Evolutionary conservation across 2,797 vertebrate genomes (phyloP), one percentile per base, ranked within the genome.

Genomic region (Steatocranus sp.): DNA sequence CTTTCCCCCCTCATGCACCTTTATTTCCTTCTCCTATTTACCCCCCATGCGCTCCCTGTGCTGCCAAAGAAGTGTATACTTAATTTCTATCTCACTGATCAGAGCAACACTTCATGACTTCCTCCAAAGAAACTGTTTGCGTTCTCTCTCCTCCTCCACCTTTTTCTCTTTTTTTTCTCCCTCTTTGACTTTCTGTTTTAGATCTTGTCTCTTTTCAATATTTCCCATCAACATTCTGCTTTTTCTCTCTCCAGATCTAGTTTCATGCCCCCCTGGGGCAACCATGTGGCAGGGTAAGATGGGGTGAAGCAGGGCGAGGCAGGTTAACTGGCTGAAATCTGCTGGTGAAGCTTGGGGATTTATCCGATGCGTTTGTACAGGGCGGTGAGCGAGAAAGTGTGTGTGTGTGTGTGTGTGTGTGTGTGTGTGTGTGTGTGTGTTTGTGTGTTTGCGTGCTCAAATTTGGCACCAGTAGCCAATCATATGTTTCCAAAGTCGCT

Each of bases 281-380:
- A 90, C 91, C 90, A 91, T 93, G 93, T 94, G 93, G 79, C 76
- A 66, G 86, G 92, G 88, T 88, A 83, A 85, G 83, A 25, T 11
- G 68, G 68, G 68, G 68, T 48, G 3, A 73, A 48, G 68, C 68
- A n/a, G 83, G 90, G 82, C 70, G 91, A 92, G 88, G 68, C 75
- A 81, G 93, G 92, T 91, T 91, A 94, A 90, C 88, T 81, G 85
- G 81, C 88, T 76, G 83, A 54, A 89, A 90, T 91, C 90, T 89
- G 91, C 80, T 54, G 66, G 78, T 80, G 83, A 88, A 81, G 84
- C 86, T 73, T 11, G 10, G 82, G 74, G 86, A 81, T 76, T 43
- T 83, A 83, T 85, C 58, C 23, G 5, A 6, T 66, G 51, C 41
- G 14, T 83, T 63, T 79, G 6, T 63, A 70, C 32, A 11, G 17